These are phyloP conservation scores for Sebastes nivosus DNA, from an alignment of 2,797 vertebrate genomes.

Conservation along the genomic window DNA sequence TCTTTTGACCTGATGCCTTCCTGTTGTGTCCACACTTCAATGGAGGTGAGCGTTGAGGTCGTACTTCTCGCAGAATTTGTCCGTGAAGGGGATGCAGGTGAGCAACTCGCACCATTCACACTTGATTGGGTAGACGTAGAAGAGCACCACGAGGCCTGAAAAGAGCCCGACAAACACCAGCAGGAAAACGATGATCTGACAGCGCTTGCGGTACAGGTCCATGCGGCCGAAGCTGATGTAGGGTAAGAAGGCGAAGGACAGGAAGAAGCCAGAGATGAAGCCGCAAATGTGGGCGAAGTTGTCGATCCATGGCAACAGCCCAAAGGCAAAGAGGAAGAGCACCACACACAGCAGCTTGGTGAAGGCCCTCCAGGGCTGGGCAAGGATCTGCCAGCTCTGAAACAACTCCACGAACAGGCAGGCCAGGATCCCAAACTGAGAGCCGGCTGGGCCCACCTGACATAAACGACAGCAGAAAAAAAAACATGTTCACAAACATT, in stretches of 20 bases:
- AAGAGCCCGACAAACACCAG: constrained; percentile 94
- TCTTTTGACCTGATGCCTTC: constrained; percentile 51
- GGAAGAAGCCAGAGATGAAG: constrained; percentile 96
- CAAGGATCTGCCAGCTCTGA: constrained; percentile 99
- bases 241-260: constrained; percentile 97
- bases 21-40: constrained; percentile 72
- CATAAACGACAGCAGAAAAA: not conserved
- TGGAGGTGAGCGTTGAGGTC: constrained; percentile 98
- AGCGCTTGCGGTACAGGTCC: constrained; percentile 97
- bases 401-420: constrained; percentile 98
- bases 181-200: constrained; percentile 96
- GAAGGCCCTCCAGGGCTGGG: constrained; percentile 95
- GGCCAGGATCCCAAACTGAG: constrained; percentile 97
- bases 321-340: constrained; percentile 95
- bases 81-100: constrained; percentile 98
- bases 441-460: constrained; percentile 96
- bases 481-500: not conserved
- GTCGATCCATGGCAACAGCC: constrained; percentile 98
- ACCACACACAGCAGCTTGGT: constrained; percentile 94
- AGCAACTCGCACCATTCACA: constrained; percentile 98
- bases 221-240: constrained; percentile 98
- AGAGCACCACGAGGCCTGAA: constrained; percentile 93
- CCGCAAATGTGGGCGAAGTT: constrained; percentile 97
- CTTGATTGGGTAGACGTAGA: constrained; percentile 95
- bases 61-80: constrained; percentile 99